phyloP scores from a whole-genome alignment of 92 coral and sea anemone genomes.

The Pocillopora grandis region DNA sequence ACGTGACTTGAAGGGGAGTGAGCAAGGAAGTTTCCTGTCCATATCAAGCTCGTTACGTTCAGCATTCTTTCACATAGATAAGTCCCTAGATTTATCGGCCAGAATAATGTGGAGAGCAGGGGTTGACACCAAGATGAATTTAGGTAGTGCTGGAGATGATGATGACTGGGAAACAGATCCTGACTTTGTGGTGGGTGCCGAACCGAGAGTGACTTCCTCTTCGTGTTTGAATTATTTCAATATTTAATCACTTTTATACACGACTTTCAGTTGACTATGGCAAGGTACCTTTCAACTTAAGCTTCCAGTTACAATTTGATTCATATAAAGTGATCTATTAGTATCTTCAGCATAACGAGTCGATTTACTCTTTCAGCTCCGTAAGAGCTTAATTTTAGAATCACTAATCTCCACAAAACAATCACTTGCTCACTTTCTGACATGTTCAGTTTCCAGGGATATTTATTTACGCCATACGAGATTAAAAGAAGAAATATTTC shows the following conservation, averaged over 20 bases:
- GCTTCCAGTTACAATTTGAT: too few species aligned
- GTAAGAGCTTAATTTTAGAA: too few species aligned
- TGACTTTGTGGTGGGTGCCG: constrained; percentile 81
- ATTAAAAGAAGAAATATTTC: too few species aligned
- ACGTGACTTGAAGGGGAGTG: constrained; percentile 45
- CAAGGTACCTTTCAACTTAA: neutral
- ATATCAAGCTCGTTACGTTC: neutral
- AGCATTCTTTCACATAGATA: neutral
- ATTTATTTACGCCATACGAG: too few species aligned
- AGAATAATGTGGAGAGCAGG: constrained; percentile 81
- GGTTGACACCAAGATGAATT: constrained; percentile 40
- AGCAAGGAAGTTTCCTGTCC: constrained; percentile 33
- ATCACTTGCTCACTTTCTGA: too few species aligned
- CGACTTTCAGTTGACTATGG: neutral
- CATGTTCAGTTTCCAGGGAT: too few species aligned
- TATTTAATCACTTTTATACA: neutral
- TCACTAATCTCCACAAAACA: too few species aligned
- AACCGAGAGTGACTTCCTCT: neutral
- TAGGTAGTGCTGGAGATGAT: constrained; percentile 61
- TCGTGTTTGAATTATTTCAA: neutral
- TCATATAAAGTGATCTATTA: too few species aligned
- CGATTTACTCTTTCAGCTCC: too few species aligned
- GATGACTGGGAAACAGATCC: constrained; percentile 99
- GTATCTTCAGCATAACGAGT: too few species aligned
- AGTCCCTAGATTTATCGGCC: neutral